Base-by-base conservation (phyloP, 2,888 invertebrate species). In the Heteromyza rotundicornis region DNA sequence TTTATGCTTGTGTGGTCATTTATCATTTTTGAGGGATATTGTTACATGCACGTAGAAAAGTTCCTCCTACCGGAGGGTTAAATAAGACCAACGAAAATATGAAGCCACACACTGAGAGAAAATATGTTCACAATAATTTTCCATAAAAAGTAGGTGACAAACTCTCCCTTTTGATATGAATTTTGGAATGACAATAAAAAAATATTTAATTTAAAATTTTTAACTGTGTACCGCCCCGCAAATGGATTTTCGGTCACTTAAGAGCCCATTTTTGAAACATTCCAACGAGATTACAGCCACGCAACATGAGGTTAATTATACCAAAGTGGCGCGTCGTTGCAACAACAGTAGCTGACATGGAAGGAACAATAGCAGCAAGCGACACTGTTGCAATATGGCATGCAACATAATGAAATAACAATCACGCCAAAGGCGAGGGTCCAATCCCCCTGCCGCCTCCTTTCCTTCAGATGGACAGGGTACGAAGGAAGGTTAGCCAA, bases 1-100 rank as follows among this genome's bases (percentile, higher is more conserved):
- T 67, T 65, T 67, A 67, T 65, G 63, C 57, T 62, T 47, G 58
- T 58, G 59, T 57, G 20, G 61, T 64, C 59, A 64, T 67, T 67
- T 64, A 67, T 67, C 60, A 67, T 65, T 56, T 60, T 52, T 24
- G 47, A 54, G 52, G 50, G 27, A 49, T 59, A 24, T 60, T 20
- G 51, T 47, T 47, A 47, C 47, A 47, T 20, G 47, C 20, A 47
- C 47, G 20, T 20, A 47, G 3, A 47, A 47, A 47, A 47, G 20
- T 47, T 17, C 8, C 14, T 47, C 7, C 19, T 7, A 14, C n/a
- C 3, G 19, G 19, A 19, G 20, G 10, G 40, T 10, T 3, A 40
- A 40, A 40, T 12, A 40, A n/a, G 40, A n/a, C n/a, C 12, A 40
- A 47, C 14, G 47, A 19, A 47, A 47, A 40, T 12, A n/a, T 40